Evolutionary conservation across 2,888 invertebrate species (phyloP), one percentile per base, ranked within the genome.

Genomic region (Salpingus planirostris): DNA sequence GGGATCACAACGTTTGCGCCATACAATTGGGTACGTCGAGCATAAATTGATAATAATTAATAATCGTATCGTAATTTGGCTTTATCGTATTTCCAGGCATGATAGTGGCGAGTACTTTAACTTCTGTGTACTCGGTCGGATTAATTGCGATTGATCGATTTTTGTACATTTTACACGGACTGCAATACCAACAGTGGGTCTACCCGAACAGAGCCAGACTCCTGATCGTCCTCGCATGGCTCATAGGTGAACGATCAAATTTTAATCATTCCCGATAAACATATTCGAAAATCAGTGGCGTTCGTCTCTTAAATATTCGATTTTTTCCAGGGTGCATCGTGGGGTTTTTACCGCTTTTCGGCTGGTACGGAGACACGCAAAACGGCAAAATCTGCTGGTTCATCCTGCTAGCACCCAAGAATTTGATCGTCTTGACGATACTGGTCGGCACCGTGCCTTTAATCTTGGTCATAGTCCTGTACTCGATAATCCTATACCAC

Each of bases 131-230:
- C 55, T 76, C 74, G 27, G 73, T 78, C 3, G 75, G 74, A 1
- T 55, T 78, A 6, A 76, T 79, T 14, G 78, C 74, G 2, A 60
- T 77, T 1, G 79, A 79, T 47, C 64, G 79, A 15, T 79, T 72
- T 48, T 67, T 78, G 24, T 79, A 74, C 52, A 78, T 79, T 25
- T 56, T 77, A 1, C 74, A 78, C 46, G 78, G 78, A 1, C 54
- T 78, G 10, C 70, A 75, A 50, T 78, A 78, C 48, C 71, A 74
- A 50, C 63, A 68, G 33, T 76, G 74, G 70, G 68, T 76, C 28
- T 74, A 69, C 43, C 71, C 74, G 1, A 68, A 65, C 1, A 65
- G 74, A 43, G 74, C 75, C 2, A 64, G 76, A 30, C 57, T 71
- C 3, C 66, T 72, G 36, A 74, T 78, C 15, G 38, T 67, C 2